Percentiles rank a stretch among this genome's conserved stretches.
Conservation (phyloP, 2,888 invertebrate species). For the Eupelmus urozonus region DNA sequence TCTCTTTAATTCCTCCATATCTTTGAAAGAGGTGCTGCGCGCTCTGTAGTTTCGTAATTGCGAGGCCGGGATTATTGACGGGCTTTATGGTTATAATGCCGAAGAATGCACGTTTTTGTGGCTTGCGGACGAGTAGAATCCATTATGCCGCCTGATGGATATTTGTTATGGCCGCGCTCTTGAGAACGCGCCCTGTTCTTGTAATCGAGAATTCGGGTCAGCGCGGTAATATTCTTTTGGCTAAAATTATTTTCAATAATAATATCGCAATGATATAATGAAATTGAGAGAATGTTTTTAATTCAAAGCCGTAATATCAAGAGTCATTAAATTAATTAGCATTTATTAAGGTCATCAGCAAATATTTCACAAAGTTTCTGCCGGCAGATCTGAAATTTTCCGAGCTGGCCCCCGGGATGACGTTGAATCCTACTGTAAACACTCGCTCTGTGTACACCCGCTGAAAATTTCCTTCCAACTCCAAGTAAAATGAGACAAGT, state of each 20-base stretch:
- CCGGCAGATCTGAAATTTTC: neutral
- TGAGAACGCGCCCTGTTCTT: too few relatives aligned
- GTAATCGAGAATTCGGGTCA: too few relatives aligned
- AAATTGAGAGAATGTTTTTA: too few relatives aligned
- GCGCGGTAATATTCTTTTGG: too few relatives aligned
- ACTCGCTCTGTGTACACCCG: conserved; percentile 1
- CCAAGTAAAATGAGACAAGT: conserved; percentile 40
- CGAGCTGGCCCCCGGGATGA: neutral
- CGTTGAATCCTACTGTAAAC: conserved; percentile 11
- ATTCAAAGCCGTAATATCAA: too few relatives aligned
- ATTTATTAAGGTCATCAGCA: neutral
- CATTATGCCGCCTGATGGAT: neutral
- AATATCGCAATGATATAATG: too few relatives aligned
- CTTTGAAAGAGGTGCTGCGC: neutral
- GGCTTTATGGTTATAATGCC: conserved; percentile 1
- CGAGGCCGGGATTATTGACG: neutral
- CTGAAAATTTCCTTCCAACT: conserved; percentile 42
- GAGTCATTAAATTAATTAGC: too few relatives aligned
- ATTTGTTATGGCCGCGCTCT: too few relatives aligned
- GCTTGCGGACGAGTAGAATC: neutral
- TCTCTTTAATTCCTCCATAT: neutral
- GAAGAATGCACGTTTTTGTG: neutral
- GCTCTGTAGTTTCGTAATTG: neutral
- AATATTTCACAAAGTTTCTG: conserved; percentile 12
- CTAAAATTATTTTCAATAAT: too few relatives aligned